Evolutionary conservation across 2,888 invertebrate species (phyloP).

Genomic region (Heteropelma amictum): DNA sequence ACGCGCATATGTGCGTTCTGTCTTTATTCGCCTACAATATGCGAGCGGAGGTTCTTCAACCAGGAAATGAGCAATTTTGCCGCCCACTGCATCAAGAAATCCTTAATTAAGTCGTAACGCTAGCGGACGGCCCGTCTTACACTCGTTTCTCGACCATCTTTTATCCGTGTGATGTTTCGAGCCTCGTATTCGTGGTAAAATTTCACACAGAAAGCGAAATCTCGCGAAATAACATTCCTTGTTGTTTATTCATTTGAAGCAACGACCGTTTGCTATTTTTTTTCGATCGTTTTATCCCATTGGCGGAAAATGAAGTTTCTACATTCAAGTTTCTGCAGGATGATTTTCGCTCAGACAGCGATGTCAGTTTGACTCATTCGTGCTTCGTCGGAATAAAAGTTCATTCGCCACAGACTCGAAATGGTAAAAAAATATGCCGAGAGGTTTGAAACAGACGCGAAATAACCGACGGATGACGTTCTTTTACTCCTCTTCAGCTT

Average conservation of each 20-base stretch:
- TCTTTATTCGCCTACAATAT: conserved; percentile 57
- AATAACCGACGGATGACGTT: neutral
- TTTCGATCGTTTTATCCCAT: too few relatives aligned
- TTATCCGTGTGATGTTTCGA: neutral
- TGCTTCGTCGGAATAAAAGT: too few relatives aligned
- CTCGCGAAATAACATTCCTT: neutral
- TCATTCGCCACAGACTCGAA: too few relatives aligned
- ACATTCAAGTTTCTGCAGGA: too few relatives aligned
- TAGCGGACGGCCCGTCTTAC: conserved; percentile 54
- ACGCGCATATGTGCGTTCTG: conserved; percentile 11
- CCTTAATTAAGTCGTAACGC: conserved; percentile 69
- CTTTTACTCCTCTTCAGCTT: neutral
- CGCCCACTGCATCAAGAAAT: conserved; percentile 64
- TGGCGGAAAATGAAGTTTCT: too few relatives aligned
- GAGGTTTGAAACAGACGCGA: neutral
- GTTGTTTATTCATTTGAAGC: too few relatives aligned
- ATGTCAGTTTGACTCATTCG: too few relatives aligned
- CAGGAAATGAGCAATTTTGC: conserved; percentile 73
- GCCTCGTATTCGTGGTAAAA: neutral
- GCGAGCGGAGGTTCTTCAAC: conserved; percentile 66
- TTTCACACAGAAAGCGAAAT: neutral
- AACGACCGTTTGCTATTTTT: too few relatives aligned
- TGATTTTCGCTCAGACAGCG: too few relatives aligned
- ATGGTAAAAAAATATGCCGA: neutral
- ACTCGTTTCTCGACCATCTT: conserved; percentile 23